Evolutionary conservation across 2,113 vertebrate genomes (phyloP).

Genomic region (Phycodurus eques): DNA sequence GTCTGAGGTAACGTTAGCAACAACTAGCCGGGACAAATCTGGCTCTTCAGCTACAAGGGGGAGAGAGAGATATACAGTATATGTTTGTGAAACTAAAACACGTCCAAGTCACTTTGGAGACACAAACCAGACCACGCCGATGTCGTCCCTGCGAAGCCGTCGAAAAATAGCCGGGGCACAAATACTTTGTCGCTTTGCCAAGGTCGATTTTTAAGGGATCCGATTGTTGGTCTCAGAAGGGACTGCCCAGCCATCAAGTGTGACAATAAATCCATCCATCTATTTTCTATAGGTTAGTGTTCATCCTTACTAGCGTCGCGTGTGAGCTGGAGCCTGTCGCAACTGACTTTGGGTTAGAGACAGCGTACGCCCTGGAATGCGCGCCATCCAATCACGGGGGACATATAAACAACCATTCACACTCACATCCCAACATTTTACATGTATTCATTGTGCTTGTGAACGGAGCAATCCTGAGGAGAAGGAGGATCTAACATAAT

Average conservation of each 20-base stretch:
- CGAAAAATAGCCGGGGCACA: background rate
- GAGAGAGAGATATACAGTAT: constrained; percentile 65
- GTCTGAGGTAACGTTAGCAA: constrained; percentile 83
- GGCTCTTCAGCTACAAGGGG: constrained; percentile 76
- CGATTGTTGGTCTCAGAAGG: background rate
- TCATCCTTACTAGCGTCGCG: no score
- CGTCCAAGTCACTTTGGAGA: background rate
- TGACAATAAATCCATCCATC: background rate
- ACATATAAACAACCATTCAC: no score
- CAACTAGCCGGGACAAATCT: constrained; percentile 82
- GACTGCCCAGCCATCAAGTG: background rate
- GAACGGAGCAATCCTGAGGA: no score
- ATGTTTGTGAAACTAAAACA: constrained; percentile 7
- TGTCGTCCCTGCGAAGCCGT: constrained; percentile 6
- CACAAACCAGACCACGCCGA: background rate
- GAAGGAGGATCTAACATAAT: no score
- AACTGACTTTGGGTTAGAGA: no score
- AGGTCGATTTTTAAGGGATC: background rate
- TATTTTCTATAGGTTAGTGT: no score
- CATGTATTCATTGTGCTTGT: no score
- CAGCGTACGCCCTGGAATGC: no score
- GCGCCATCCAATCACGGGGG: no score
- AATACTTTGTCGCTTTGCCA: background rate
- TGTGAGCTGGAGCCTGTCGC: no score
- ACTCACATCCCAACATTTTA: no score